phyloP scores from a whole-genome alignment of 2,113 vertebrate species.

The Oriolus oriolus region DNA sequence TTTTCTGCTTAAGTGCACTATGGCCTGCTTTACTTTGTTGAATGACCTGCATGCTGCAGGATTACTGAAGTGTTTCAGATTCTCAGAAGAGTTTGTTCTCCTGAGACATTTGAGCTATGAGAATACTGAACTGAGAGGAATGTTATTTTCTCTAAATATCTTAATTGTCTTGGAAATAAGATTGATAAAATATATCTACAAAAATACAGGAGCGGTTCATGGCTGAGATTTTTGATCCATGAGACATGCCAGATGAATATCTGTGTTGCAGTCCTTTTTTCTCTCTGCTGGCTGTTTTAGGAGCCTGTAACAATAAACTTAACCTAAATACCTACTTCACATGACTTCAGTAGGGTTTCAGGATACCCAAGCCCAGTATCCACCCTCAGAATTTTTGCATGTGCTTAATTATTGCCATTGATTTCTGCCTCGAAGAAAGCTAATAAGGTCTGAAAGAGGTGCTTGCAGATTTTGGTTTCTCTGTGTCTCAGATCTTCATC shows the following conservation, averaged over 20 bases:
- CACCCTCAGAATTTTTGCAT: neutral
- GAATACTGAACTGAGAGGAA: neutral
- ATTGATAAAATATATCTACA: neutral
- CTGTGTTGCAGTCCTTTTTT: neutral
- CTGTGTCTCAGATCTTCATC: neutral
- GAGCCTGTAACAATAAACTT: neutral
- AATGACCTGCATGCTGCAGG: neutral
- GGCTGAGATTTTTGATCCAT: neutral
- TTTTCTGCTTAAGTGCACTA: neutral
- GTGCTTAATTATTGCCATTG: neutral
- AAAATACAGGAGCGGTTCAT: neutral
- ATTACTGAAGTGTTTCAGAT: neutral
- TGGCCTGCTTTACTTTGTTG: neutral
- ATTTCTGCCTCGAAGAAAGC: neutral
- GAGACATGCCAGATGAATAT: neutral
- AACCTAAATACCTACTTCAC: neutral
- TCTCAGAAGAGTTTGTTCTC: neutral
- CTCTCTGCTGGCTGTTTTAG: neutral
- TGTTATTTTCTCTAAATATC: neutral
- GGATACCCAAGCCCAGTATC: neutral
- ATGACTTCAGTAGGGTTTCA: neutral
- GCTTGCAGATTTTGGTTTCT: neutral
- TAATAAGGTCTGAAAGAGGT: neutral
- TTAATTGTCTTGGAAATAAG: neutral
- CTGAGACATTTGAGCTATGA: neutral